These are phyloP conservation scores for Diadromus collaris DNA, from an alignment of 2,888 invertebrate genomes.

Conservation along the genomic window DNA sequence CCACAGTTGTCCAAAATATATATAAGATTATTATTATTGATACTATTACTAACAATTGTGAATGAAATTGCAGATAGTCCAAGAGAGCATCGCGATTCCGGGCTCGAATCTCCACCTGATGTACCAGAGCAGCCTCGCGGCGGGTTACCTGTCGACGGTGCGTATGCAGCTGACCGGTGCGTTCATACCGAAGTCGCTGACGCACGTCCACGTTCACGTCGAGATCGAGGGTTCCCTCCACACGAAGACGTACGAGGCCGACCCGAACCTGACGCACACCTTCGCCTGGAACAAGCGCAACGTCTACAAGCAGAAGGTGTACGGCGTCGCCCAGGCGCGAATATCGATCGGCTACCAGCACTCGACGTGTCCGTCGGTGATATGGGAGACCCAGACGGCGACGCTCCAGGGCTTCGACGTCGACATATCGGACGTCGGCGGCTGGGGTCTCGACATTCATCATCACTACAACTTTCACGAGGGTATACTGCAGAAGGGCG, in stretches of 20 bases:
- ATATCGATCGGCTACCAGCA: constrained; percentile 98
- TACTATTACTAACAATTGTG: not conserved
- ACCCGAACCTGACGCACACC: constrained; percentile 96
- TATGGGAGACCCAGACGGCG: constrained; percentile 98
- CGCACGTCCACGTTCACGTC: constrained; percentile 94
- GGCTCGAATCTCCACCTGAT: constrained; percentile 96
- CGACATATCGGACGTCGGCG: constrained; percentile 97
- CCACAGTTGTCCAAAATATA: too few species aligned
- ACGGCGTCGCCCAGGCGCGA: constrained; percentile 93
- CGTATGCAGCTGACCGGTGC: constrained; percentile 93
- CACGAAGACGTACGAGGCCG: constrained; percentile 96
- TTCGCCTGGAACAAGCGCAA: constrained; percentile 99
- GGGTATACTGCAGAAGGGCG: constrained; percentile 98
- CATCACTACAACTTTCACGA: constrained; percentile 99
- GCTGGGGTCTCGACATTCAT: constrained; percentile 99
- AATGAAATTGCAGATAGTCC: constrained; percentile 88
- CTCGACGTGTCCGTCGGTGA: constrained; percentile 90
- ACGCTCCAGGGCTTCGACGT: constrained; percentile 97
- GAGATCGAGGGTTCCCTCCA: constrained; percentile 96
- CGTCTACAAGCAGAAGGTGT: constrained; percentile 97
- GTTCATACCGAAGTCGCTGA: constrained; percentile 89
- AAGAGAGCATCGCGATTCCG: constrained; percentile 96
- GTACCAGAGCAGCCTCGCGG: constrained; percentile 97
- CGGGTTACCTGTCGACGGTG: constrained; percentile 96
- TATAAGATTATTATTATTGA: too few species aligned